Conservation (phyloP, 2,797 vertebrate genomes). For the Falco rusticolus region DNA sequence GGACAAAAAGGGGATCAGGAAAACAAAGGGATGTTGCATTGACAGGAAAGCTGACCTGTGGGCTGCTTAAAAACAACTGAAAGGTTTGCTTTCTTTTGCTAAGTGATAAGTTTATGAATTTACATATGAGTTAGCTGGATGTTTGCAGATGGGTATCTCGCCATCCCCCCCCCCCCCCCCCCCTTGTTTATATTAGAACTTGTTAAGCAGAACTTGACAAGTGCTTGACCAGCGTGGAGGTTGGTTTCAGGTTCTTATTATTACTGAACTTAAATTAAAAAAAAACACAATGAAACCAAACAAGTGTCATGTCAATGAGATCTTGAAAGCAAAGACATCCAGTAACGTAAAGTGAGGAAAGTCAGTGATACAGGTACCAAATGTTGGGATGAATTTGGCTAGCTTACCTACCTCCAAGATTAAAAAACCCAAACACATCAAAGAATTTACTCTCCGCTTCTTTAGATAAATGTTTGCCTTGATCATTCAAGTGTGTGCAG, state of each 20-base stretch:
- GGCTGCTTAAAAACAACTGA: neutral
- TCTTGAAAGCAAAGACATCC: neutral
- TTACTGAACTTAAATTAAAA: neutral
- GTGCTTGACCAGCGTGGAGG: fast-evolving
- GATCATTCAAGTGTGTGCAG: neutral
- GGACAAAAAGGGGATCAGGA: neutral
- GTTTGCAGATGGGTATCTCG: neutral
- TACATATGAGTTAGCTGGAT: neutral
- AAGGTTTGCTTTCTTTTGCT: neutral
- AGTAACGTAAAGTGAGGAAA: neutral
- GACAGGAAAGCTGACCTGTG: neutral
- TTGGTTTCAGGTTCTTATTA: neutral
- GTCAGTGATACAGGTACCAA: neutral
- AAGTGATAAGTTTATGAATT: neutral
- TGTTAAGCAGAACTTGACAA: neutral
- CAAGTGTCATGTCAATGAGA: neutral
- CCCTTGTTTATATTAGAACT: neutral
- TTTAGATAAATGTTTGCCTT: neutral
- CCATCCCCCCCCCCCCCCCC: no score
- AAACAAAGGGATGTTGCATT: fast-evolving
- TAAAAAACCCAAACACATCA: neutral
- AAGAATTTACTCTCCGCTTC: neutral
- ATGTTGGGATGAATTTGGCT: no score
- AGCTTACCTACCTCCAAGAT: neutral
- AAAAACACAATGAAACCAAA: neutral